A percentile compares a stretch with the other conserved stretches of the same genome.
Conservation (phyloP, 2,113 vertebrate genomes). For the Eulacestoma nigropectus region DNA sequence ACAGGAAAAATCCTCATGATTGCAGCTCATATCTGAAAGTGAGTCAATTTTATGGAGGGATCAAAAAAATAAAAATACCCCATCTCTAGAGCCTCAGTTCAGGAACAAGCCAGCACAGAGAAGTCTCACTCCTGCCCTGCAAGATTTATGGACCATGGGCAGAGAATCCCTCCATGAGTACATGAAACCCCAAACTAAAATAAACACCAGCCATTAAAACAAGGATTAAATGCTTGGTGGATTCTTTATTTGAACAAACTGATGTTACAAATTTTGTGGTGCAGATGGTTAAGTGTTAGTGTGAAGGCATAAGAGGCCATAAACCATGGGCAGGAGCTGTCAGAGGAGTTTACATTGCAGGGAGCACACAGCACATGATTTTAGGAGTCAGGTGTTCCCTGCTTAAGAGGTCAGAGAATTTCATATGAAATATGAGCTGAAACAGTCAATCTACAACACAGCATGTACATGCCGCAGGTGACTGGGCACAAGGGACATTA, state of each 20-base stretch:
- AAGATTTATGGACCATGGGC: constrained; percentile 31
- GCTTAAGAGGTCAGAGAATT: constrained; percentile 33
- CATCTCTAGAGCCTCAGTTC: neutral
- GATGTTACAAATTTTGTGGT: constrained; percentile 33
- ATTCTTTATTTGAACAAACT: constrained; percentile 50
- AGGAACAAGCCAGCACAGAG: neutral
- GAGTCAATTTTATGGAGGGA: neutral
- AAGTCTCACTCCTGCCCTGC: neutral
- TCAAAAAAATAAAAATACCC: neutral
- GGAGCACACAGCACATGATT: constrained; percentile 10
- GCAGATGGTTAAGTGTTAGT: constrained; percentile 58
- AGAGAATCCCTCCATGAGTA: neutral
- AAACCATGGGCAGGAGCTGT: constrained; percentile 40
- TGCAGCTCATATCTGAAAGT: neutral
- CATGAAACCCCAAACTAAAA: constrained; percentile 56
- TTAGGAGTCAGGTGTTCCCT: constrained; percentile 50
- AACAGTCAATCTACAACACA: neutral
- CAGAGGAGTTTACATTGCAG: constrained; percentile 16
- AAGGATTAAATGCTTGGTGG: constrained; percentile 41
- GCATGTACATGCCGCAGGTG: neutral
- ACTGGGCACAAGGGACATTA: neutral
- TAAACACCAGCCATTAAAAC: constrained; percentile 57
- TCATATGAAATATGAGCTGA: constrained; percentile 31
- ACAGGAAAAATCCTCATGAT: neutral
- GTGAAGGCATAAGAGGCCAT: constrained; percentile 40